A percentile compares a stretch with the other conserved stretches of the same genome.
Conservation (phyloP, 2,888 invertebrate genomes). For the Trilocha varians region DNA sequence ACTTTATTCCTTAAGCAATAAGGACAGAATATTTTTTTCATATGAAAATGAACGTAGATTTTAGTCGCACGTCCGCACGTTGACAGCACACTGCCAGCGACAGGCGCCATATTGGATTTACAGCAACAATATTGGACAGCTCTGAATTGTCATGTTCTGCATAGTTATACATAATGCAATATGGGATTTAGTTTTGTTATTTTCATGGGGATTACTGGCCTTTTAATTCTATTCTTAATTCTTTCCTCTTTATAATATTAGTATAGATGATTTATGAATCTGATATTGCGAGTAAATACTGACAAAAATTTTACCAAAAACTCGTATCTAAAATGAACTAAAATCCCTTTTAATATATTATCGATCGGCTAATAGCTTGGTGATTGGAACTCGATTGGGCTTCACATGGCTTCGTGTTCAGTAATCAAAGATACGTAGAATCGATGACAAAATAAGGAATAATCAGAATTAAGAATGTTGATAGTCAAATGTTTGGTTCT, state of each 20-base stretch:
- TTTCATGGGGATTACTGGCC: no score
- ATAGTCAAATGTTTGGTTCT: no score
- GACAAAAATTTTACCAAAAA: no score
- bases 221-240: no score
- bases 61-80: constrained; percentile 15
- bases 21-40: constrained; percentile 6
- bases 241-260: no score
- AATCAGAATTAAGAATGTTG: no score
- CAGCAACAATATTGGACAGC: constrained; percentile 16
- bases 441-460: no score
- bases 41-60: constrained; percentile 10
- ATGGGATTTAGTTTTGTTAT: no score
- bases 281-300: no score
- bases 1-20: constrained; percentile 8
- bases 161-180: no score
- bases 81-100: constrained; percentile 31
- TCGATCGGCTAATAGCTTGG: background rate
- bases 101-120: constrained; percentile 38
- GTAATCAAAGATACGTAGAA: background rate
- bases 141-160: constrained; percentile 5
- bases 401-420: background rate
- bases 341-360: background rate
- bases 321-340: no score
- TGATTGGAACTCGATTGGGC: background rate
- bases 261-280: no score